phyloP scores from a whole-genome alignment of 2,888 invertebrate species.

The Smittia sp. region DNA sequence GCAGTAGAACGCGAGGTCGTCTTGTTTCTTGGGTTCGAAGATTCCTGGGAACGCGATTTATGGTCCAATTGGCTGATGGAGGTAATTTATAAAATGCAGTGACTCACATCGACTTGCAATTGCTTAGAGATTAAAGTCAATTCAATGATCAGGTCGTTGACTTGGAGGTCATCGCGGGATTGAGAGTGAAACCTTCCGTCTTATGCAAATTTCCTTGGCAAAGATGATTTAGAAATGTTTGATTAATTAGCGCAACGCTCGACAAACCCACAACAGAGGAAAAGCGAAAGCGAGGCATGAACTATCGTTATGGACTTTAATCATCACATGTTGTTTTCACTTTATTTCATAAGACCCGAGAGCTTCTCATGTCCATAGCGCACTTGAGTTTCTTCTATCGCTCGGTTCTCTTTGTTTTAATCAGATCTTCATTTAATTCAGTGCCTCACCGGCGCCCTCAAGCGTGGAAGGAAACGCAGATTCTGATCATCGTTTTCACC shows the following conservation, averaged over 20 bases:
- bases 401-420: conserved; percentile 27
- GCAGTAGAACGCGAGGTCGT: conserved; percentile 54
- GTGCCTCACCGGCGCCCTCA: conserved; percentile 25
- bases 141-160: too few relatives aligned
- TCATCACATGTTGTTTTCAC: conserved; percentile 30
- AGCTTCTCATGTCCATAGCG: conserved; percentile 28
- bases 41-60: conserved; percentile 64
- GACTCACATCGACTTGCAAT: neutral
- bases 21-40: conserved; percentile 64
- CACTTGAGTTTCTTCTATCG: conserved; percentile 19
- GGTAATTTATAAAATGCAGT: conserved; percentile 50
- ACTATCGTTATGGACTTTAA: conserved; percentile 32
- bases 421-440: conserved; percentile 40
- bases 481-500: conserved; percentile 24
- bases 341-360: conserved; percentile 35
- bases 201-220: neutral
- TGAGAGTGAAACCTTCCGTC: neutral
- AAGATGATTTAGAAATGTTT: neutral
- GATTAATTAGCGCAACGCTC: neutral
- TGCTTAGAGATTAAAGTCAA: too few relatives aligned
- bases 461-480: conserved; percentile 24
- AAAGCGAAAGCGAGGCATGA: conserved; percentile 31
- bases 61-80: conserved; percentile 65
- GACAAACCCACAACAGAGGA: neutral
- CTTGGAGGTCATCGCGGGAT: too few relatives aligned